Conservation (phyloP, 2,888 invertebrate species). For the Apamea anceps region DNA sequence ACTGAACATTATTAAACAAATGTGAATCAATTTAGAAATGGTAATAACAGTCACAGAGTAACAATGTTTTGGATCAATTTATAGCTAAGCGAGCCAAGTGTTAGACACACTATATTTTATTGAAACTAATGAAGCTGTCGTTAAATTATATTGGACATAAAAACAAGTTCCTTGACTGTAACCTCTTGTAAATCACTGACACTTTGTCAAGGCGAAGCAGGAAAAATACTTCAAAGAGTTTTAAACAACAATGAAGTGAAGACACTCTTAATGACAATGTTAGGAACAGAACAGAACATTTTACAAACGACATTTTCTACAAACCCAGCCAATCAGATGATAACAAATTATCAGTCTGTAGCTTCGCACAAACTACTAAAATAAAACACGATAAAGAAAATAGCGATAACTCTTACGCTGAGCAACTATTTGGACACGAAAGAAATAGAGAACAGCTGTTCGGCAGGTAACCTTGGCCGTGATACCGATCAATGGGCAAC, state of each 20-base stretch:
- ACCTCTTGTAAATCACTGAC: neutral
- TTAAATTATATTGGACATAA: constrained; percentile 26
- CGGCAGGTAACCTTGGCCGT: constrained; percentile 85
- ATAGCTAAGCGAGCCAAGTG: constrained; percentile 15
- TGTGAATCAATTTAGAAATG: constrained; percentile 26
- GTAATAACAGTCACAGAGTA: constrained; percentile 23
- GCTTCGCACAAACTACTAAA: constrained; percentile 25
- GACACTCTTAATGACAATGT: neutral
- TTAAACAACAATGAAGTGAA: neutral
- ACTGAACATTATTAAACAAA: neutral
- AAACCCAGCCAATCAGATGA: constrained; percentile 20
- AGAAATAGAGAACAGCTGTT: constrained; percentile 78
- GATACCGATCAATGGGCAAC: constrained; percentile 81
- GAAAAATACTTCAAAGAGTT: neutral
- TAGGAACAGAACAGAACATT: neutral
- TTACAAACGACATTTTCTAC: neutral
- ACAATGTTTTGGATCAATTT: constrained; percentile 45
- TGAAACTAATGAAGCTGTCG: constrained; percentile 29
- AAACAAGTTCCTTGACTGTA: constrained; percentile 9
- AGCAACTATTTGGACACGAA: constrained; percentile 67
- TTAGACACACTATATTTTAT: constrained; percentile 28
- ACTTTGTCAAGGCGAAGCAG: neutral
- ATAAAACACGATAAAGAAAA: constrained; percentile 52
- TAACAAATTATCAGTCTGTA: constrained; percentile 23
- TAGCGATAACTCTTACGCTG: constrained; percentile 57